Percentiles rank a stretch among this genome's conserved stretches.
These are phyloP conservation scores for Limanda limanda DNA, from an alignment of 2,113 vertebrate genomes.

Conservation along the genomic window DNA sequence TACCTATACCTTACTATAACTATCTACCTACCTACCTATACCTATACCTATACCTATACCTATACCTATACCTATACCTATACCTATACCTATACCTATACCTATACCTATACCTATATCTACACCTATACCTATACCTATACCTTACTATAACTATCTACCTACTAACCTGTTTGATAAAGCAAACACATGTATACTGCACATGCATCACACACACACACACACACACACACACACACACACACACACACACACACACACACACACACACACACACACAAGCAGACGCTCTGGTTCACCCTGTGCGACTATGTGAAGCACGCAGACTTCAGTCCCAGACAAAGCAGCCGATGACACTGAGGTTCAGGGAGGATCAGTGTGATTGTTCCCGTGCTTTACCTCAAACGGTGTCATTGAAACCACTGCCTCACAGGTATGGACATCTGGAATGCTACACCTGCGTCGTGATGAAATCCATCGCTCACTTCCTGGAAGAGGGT, in stretches of 20 bases:
- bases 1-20: no score
- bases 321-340: not conserved
- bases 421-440: constrained; percentile 36
- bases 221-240: no score
- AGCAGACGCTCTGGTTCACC: not conserved
- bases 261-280: not conserved
- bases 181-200: no score
- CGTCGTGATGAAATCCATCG: constrained; percentile 13
- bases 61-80: no score
- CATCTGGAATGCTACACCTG: constrained; percentile 5
- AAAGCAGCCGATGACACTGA: constrained; percentile 11
- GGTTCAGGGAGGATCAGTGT: constrained; percentile 10
- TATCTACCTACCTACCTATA: no score
- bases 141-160: no score
- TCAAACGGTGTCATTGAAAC: constrained; percentile 33
- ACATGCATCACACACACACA: not conserved
- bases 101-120: no score
- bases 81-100: no score
- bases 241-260: no score
- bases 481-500: constrained; percentile 40
- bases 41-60: no score
- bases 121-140: no score
- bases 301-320: constrained; percentile 2
- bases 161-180: no score
- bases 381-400: constrained; percentile 1